These are phyloP conservation scores for Phymastichus coffea DNA, from an alignment of 1,140 invertebrate genomes.

Conservation along the genomic window DNA sequence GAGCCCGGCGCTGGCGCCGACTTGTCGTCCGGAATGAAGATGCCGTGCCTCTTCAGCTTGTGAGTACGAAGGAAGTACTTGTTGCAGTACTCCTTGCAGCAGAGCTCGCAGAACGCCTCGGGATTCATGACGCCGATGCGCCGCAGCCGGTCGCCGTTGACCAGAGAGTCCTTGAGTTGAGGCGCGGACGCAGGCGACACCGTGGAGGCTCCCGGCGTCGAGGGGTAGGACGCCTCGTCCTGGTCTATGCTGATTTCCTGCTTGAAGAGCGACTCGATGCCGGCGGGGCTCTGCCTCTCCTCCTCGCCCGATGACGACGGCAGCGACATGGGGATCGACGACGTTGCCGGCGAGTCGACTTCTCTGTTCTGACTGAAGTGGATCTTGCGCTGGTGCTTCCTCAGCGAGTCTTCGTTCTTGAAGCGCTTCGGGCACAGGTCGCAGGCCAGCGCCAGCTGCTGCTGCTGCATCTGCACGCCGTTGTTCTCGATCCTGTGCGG, in stretches of 20 bases:
- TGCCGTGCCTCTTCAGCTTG: conserved; percentile 80
- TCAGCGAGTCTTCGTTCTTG: conserved; percentile 57
- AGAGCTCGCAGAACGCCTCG: conserved; percentile 91
- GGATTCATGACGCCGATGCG: conserved; percentile 80
- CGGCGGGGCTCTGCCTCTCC: conserved; percentile 41
- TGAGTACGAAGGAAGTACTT: conserved; percentile 93
- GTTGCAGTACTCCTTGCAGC: conserved; percentile 93
- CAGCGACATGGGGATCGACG: conserved; percentile 1
- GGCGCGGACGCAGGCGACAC: conserved; percentile 64
- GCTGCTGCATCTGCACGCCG: conserved; percentile 23
- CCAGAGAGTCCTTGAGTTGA: conserved; percentile 64
- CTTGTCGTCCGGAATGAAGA: conserved; percentile 61
- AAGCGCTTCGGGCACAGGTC: conserved; percentile 60
- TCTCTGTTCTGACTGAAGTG: conserved; percentile 41
- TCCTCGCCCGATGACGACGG: conserved; percentile 12
- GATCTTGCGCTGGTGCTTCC: conserved; percentile 55
- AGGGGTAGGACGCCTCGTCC: conserved; percentile 58
- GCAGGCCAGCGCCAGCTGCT: conserved; percentile 46
- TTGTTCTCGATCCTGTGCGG: conserved; percentile 15
- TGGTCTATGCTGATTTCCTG: conserved; percentile 57
- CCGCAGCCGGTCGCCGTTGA: conserved; percentile 68
- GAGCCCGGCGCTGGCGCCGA: conserved; percentile 48
- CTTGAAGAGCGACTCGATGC: conserved; percentile 48
- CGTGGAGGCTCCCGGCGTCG: conserved; percentile 56
- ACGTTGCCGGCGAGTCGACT: not conserved